Evolutionary conservation across 2,888 invertebrate species (phyloP), one percentile per base, ranked within the genome.

Genomic region (Metellina segmentata): DNA sequence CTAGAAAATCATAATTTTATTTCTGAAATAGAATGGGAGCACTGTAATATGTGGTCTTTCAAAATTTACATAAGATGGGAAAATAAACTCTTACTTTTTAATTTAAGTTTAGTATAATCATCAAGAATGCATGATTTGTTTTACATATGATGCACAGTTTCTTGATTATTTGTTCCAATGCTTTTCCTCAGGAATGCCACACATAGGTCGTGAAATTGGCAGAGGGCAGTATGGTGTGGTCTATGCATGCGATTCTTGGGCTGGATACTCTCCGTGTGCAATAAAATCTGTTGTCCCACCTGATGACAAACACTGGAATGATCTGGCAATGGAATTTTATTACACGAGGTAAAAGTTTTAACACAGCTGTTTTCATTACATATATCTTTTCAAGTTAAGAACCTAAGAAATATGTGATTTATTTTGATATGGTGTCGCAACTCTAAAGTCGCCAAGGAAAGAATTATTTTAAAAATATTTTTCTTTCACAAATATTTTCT

Each of bases 191-290:
- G 93, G 93, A 48, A 95, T 96, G 95, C 96, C 96, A 1, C 94
- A 95, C 86, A 94, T 96, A 94, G 96, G 96, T 7, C 94, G 95
- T 75, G 96, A 96, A 94, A 95, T 96, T 82, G 96, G 96, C 0
- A 96, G 98, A 77, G 98, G 98, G 0, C 98, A 98, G 94, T 98
- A 98, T 95, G 98, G 98, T 6, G 98, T 98, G 71, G 98, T 98
- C 79, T 98, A 97, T 95, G 96, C 97, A 0, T 97, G 97, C 94
- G 97, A 97, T 87, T 95, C 96, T 88, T 98, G 98, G 96, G 97
- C 96, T 0, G 97, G 96, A 0, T 96, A 96, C 82, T 95, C 96
- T n/a, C 97, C 97, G 0, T 97, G 97, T 94, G 98, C 98, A 8
- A 96, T 98, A 82, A 98, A 98, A 95, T 97, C 98, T 0, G 97